Percentiles rank a stretch among this genome's conserved stretches.
Evolutionary conservation across 1,140 invertebrate genomes (phyloP).

Genomic region (Daktulosphaira vitifoliae): DNA sequence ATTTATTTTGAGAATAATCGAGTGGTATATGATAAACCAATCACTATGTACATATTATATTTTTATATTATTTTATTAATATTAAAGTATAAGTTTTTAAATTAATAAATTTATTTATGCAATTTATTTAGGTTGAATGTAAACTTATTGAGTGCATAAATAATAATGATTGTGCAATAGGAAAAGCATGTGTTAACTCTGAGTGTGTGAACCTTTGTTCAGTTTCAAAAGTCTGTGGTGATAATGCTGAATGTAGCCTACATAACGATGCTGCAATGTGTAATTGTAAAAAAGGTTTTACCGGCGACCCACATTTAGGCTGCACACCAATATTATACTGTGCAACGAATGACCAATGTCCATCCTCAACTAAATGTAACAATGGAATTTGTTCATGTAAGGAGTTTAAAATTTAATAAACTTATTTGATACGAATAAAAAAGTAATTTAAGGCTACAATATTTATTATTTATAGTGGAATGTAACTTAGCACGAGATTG

Average conservation of each 20-base stretch:
- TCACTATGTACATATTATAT: too few relatives aligned
- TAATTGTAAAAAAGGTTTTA: conserved; percentile 67
- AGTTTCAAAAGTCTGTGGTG: conserved; percentile 45
- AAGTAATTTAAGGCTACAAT: background rate
- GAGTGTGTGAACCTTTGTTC: conserved; percentile 45
- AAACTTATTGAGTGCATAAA: conserved; percentile 49
- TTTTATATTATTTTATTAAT: conserved; percentile 50
- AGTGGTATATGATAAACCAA: too few relatives aligned
- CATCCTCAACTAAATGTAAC: conserved; percentile 67
- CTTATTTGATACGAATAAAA: too few relatives aligned
- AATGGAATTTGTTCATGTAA: conserved; percentile 68
- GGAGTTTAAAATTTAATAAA: conserved; percentile 38
- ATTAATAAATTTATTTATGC: too few relatives aligned
- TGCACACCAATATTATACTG: conserved; percentile 41
- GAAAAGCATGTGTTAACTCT: conserved; percentile 44
- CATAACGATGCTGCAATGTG: conserved; percentile 53
- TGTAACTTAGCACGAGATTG: conserved; percentile 71
- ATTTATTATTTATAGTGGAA: conserved; percentile 46
- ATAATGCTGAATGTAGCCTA: conserved; percentile 45
- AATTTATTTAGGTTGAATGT: conserved; percentile 50
- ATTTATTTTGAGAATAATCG: too few relatives aligned
- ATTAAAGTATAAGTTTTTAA: background rate
- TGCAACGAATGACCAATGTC: conserved; percentile 64
- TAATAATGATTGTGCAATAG: conserved; percentile 43
- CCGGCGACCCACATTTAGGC: conserved; percentile 60